These are phyloP conservation scores for Mimumesa dahlbomi DNA, from an alignment of 2,888 invertebrate genomes.

Conservation along the genomic window DNA sequence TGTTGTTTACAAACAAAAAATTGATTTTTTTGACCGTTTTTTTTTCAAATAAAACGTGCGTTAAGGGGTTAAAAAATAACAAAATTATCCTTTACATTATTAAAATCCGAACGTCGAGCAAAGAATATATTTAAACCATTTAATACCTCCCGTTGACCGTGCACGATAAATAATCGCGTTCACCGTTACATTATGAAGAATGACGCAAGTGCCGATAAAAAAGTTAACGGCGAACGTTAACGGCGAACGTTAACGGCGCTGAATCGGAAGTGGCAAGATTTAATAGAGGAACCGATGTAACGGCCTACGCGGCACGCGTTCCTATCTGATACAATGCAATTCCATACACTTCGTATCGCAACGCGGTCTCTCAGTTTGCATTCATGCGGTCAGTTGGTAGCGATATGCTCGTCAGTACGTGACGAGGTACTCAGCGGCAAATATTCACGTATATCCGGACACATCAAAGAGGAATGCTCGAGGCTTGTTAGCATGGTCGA, in stretches of 20 bases:
- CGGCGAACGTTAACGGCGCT: background rate
- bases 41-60: too few relatives aligned
- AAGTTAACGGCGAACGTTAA: background rate
- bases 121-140: too few relatives aligned
- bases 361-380: conserved; percentile 21
- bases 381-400: conserved; percentile 23
- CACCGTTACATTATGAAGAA: too few relatives aligned
- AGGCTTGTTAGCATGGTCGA: conserved; percentile 27
- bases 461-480: conserved; percentile 23
- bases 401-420: conserved; percentile 27
- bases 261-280: background rate
- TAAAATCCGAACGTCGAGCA: too few relatives aligned
- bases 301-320: conserved; percentile 1
- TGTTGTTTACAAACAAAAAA: too few relatives aligned
- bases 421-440: conserved; percentile 27
- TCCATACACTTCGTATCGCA: conserved; percentile 20
- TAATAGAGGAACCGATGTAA: conserved; percentile 6
- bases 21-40: too few relatives aligned
- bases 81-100: too few relatives aligned
- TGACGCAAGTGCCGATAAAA: too few relatives aligned
- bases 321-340: conserved; percentile 18
- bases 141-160: too few relatives aligned
- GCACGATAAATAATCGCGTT: too few relatives aligned
- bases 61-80: too few relatives aligned
- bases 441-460: conserved; percentile 31